Base-by-base conservation (phyloP, 2,797 vertebrate species). In the Vireo griseus region DNA sequence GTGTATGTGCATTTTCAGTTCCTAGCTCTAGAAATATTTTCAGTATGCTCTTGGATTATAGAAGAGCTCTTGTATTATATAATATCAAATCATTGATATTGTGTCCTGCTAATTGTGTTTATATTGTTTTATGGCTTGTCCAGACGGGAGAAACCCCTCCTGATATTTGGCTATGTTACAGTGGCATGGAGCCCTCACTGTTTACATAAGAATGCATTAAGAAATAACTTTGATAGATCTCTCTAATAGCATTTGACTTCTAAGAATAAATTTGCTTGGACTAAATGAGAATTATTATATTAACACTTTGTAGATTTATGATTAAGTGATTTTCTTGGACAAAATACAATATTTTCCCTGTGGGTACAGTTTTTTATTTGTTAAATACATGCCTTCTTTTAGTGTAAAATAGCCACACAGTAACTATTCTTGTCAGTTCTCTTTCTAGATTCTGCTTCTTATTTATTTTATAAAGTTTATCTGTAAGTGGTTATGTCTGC, bases 1-100 rank as follows among this genome's bases (percentile, higher is more conserved):
- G 8, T 19, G 5, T 35, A 10, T n/a, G 4, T 2, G 0, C 22
- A 5, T 45, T 13, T 84, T 78, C 31, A n/a, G 3, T 75, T 78
- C 44, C 58, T 57, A 75, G 19, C 33, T 86, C 31, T 69, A 48
- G 35, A 48, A 31, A 6, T 55, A 37, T 25, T 50, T 73, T 42
- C 16, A 26, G 11, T 68, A 26, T 35, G 28, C 1, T 35, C 22
- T 35, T 52, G 5, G 40, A 16, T 77, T 63, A 3, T 15, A 20
- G 25, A 68, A 62, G 28, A 72, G 13, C n/a, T n/a, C n/a, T n/a
- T n/a, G n/a, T n/a, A n/a, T n/a, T n/a, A n/a, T n/a, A n/a, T n/a
- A n/a, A n/a, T n/a, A n/a, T n/a, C n/a, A n/a, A 68, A 17, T 75
- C 39, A 48, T 11, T 67, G 11, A 39, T 52, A 33, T 2, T 42